Evolutionary conservation across 2,113 vertebrate species (phyloP).

Genomic region (Gorsachius goisagi): DNA sequence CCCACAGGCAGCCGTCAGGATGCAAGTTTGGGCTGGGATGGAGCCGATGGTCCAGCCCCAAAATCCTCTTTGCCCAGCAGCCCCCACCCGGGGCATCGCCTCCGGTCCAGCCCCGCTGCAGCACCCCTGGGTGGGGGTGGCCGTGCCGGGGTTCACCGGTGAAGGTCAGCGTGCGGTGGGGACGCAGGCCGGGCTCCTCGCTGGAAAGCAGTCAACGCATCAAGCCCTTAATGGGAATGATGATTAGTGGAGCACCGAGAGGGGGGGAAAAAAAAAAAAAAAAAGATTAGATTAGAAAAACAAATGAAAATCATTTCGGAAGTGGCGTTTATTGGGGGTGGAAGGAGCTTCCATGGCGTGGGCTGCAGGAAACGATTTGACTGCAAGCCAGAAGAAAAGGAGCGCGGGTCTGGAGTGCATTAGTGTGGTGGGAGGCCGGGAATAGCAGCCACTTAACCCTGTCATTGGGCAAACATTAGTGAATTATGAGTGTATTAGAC

Average conservation of each 20-base stretch:
- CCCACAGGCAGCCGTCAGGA: fast-evolving
- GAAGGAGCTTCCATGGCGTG: slow-evolving; percentile 27
- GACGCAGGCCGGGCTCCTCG: not conserved
- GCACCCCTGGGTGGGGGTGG: not conserved
- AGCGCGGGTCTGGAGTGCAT: slow-evolving; percentile 56
- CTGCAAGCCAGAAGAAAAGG: slow-evolving; percentile 49
- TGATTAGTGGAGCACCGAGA: slow-evolving; percentile 51
- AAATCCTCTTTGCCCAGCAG: fast-evolving
- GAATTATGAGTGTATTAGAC: slow-evolving; percentile 60
- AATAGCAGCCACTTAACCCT: slow-evolving; percentile 72
- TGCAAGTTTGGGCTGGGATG: not conserved
- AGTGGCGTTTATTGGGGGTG: not conserved
- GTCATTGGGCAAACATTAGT: slow-evolving; percentile 70
- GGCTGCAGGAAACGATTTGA: slow-evolving; percentile 54
- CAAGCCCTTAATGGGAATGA: slow-evolving; percentile 6
- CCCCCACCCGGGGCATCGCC: fast-evolving
- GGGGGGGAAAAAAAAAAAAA: no score
- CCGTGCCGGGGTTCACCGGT: no score
- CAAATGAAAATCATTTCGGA: slow-evolving; percentile 54
- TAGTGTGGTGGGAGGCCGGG: slow-evolving; percentile 63
- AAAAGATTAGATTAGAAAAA: slow-evolving; percentile 66
- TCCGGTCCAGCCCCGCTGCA: no score
- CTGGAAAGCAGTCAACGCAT: slow-evolving; percentile 34
- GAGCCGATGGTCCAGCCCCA: not conserved
- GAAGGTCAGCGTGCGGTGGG: no score